phyloP scores from a whole-genome alignment of 2,113 vertebrate genomes.

The Balaenoptera acutorostrata region DNA sequence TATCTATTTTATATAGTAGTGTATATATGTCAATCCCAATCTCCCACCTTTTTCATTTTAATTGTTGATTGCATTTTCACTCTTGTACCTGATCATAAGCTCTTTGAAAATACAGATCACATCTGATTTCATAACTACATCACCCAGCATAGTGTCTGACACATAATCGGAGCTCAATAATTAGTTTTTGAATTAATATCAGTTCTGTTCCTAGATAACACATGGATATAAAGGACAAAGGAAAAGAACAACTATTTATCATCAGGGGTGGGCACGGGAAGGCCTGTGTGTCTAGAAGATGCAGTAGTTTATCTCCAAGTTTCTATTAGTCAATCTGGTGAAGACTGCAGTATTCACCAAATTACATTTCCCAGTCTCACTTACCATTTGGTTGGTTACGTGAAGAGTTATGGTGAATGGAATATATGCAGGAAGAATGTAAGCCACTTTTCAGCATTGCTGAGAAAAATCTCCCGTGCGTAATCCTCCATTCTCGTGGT shows the following conservation, averaged over 20 bases:
- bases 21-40: no score
- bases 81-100: neutral
- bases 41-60: neutral
- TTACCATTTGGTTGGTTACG: neutral
- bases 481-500: neutral
- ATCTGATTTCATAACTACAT: neutral
- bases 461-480: neutral
- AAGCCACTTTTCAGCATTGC: neutral
- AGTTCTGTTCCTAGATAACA: neutral
- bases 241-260: neutral
- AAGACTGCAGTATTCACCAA: neutral
- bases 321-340: neutral
- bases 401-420: neutral
- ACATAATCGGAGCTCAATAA: neutral
- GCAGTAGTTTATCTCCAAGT: neutral
- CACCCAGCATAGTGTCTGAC: neutral
- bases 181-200: neutral
- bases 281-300: neutral
- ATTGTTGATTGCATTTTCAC: neutral
- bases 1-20: no score
- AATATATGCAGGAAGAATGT: neutral
- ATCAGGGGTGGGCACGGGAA: fast-evolving
- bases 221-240: neutral
- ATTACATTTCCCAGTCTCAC: neutral
- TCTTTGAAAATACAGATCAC: neutral